Percentiles rank a stretch among this genome's conserved stretches.
These are phyloP conservation scores for Agriopis aurantiaria DNA, from an alignment of 2,888 invertebrate genomes.

Conservation along the genomic window DNA sequence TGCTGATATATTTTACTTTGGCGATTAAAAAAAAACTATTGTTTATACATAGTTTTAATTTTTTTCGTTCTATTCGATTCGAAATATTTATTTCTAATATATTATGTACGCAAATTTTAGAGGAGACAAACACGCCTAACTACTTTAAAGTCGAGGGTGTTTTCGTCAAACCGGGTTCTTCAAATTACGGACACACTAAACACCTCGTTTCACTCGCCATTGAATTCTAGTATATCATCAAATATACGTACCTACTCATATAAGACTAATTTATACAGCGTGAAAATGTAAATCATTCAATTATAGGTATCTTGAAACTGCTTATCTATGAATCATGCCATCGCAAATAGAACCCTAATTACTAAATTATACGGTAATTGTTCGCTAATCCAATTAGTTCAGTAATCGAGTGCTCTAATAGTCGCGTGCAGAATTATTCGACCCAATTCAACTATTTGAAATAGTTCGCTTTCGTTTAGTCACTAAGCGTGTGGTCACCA, in stretches of 20 bases:
- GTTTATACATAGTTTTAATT: no score
- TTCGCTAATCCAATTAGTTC: constrained; percentile 1
- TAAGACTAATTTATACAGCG: constrained; percentile 1
- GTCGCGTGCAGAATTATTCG: constrained; percentile 3
- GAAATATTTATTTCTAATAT: no score
- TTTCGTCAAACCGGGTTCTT: no score
- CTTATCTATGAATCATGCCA: not conserved
- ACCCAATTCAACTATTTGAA: not conserved
- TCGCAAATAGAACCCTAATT: constrained; percentile 8
- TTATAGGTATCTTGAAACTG: not conserved
- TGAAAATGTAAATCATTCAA: constrained; percentile 1
- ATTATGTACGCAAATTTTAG: no score
- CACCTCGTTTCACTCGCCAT: not conserved
- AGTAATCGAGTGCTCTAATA: not conserved
- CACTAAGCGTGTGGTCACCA: not conserved
- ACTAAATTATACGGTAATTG: constrained; percentile 9
- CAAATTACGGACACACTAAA: not conserved
- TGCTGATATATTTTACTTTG: no score
- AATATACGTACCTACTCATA: not conserved
- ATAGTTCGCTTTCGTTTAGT: constrained; percentile 9
- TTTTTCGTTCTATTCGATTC: no score
- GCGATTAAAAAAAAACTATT: no score
- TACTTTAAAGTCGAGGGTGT: no score
- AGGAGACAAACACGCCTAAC: no score
- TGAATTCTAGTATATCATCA: not conserved